Evolutionary conservation across 1,140 invertebrate species (phyloP).

Genomic region (Coelopa frigida): DNA sequence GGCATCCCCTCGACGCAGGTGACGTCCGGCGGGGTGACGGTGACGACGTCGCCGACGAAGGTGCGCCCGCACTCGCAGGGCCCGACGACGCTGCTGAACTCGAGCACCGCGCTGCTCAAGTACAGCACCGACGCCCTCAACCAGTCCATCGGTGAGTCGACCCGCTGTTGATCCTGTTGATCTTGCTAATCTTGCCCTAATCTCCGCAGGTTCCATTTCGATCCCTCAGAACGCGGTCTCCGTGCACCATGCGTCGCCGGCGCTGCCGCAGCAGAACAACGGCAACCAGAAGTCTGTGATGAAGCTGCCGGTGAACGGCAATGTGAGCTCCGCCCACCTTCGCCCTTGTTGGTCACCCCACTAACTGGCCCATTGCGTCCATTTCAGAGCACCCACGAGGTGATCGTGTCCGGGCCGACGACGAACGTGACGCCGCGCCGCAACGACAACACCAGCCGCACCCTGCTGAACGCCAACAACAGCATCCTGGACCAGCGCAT

Average conservation of each 20-base stretch:
- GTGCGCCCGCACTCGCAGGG: slow-evolving; percentile 49
- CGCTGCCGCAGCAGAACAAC: slow-evolving; percentile 33
- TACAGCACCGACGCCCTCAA: slow-evolving; percentile 42
- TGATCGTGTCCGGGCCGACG: slow-evolving; percentile 50
- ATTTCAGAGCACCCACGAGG: slow-evolving; percentile 29
- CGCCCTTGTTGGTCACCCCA: too few species aligned
- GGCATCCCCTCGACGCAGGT: slow-evolving; percentile 46
- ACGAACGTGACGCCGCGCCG: slow-evolving; percentile 56
- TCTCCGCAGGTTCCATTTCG: slow-evolving; percentile 13
- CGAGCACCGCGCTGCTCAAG: slow-evolving; percentile 39
- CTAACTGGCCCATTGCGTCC: too few species aligned
- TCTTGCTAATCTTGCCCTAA: too few species aligned
- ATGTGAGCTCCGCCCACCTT: slow-evolving; percentile 21
- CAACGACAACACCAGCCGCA: slow-evolving; percentile 63
- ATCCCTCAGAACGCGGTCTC: slow-evolving; percentile 32
- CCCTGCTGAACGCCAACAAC: slow-evolving; percentile 56
- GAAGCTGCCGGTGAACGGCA: slow-evolving; percentile 41
- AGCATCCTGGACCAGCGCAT: slow-evolving; percentile 60
- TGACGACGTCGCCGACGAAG: slow-evolving; percentile 52
- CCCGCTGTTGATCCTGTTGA: too few species aligned
- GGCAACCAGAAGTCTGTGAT: slow-evolving; percentile 43
- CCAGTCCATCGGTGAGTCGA: slow-evolving; percentile 32
- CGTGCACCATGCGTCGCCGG: slow-evolving; percentile 42
- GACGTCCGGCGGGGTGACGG: slow-evolving; percentile 57
- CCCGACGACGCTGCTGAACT: slow-evolving; percentile 44